Conservation (phyloP, 1,140 invertebrate species). For the Aphelinus certus region DNA sequence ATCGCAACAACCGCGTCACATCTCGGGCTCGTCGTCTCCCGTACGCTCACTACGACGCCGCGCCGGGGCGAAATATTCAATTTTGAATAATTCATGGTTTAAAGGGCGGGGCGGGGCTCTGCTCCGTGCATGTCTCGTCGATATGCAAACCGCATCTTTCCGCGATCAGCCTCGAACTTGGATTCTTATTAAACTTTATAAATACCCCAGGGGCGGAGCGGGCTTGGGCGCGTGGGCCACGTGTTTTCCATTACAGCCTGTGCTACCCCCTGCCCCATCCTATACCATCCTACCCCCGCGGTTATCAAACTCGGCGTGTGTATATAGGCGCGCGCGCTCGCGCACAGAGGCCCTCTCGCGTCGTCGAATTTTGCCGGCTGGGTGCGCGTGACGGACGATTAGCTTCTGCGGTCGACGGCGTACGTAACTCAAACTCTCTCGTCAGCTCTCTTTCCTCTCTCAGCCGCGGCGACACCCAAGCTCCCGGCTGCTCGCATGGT, state of each 20-base stretch:
- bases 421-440: neutral
- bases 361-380: constrained; percentile 19
- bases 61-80: too few relatives aligned
- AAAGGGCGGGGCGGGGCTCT: too few relatives aligned
- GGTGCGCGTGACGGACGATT: constrained; percentile 32
- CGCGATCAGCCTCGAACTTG: neutral
- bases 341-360: too few relatives aligned
- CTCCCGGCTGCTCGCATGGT: neutral
- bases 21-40: too few relatives aligned
- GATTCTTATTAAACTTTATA: constrained; percentile 4
- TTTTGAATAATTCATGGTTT: too few relatives aligned
- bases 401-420: constrained; percentile 29
- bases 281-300: too few relatives aligned
- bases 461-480: neutral
- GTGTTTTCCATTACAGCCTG: constrained; percentile 8
- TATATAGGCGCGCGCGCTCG: too few relatives aligned
- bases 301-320: too few relatives aligned
- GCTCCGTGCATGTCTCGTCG: too few relatives aligned
- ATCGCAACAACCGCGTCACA: too few relatives aligned
- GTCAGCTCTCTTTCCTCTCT: neutral
- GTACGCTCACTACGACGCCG: too few relatives aligned
- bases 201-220: neutral
- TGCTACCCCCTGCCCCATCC: neutral
- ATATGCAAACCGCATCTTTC: too few relatives aligned
- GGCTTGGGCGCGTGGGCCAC: neutral